Conservation (phyloP, 2,888 invertebrate species). For the Limenitis camilla region DNA sequence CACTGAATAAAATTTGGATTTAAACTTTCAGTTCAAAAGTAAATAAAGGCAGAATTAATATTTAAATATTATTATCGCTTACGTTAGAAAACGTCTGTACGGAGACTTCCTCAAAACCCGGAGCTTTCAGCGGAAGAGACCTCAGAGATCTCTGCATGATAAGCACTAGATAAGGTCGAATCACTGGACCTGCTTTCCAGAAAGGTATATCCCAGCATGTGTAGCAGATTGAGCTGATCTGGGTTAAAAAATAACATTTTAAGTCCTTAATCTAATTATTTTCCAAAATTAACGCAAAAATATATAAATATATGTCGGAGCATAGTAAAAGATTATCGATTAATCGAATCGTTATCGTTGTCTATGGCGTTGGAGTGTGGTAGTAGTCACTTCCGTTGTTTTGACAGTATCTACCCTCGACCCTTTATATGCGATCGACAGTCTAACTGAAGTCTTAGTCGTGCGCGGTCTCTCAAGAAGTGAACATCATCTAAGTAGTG, state of each 20-base stretch:
- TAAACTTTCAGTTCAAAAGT: neutral
- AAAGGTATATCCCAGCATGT: constrained; percentile 48
- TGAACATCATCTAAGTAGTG: too few species aligned
- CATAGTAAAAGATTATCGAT: too few species aligned
- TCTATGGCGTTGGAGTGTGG: too few species aligned
- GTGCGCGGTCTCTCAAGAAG: too few species aligned
- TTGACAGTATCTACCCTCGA: too few species aligned
- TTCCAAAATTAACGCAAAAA: too few species aligned
- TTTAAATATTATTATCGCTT: neutral
- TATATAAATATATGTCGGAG: too few species aligned
- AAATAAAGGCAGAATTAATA: neutral
- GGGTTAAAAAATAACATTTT: neutral
- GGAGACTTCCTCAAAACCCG: constrained; percentile 50
- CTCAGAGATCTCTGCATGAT: constrained; percentile 50
- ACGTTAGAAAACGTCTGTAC: constrained; percentile 53
- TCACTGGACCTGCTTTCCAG: constrained; percentile 44
- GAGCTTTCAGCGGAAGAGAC: constrained; percentile 40
- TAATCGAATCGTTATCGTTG: too few species aligned
- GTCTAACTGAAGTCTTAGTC: too few species aligned
- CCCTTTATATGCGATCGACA: too few species aligned
- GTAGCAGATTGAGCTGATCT: constrained; percentile 42
- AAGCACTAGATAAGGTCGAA: constrained; percentile 48
- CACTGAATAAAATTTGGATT: neutral
- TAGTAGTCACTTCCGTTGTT: too few species aligned
- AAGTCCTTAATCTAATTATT: neutral